Base-by-base conservation (phyloP, 1,140 invertebrate genomes). In the Chrysomallon squamiferum region DNA sequence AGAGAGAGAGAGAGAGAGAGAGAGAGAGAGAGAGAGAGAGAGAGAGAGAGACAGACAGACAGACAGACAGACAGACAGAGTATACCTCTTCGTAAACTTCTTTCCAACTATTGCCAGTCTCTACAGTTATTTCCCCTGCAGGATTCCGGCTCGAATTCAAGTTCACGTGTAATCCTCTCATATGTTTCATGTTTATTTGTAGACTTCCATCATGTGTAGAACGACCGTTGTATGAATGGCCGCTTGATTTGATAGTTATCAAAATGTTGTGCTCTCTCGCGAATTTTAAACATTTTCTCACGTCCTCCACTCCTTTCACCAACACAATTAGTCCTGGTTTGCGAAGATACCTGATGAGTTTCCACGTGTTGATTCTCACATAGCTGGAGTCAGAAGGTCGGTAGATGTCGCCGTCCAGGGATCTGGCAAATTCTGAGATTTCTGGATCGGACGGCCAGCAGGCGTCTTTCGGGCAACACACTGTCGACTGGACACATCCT, bases 151-250 rank as follows among this genome's bases (percentile, higher is more conserved):
- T 18, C 0, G 71, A 68, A 30, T 65, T 58, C 18, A 75, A 43
- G 29, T 72, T 66, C 15, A 77, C 56, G 7, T 27, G 22, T 27
- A 2, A 22, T 6, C 58, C 58, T n/a, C 65, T 69, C 75, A 77
- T 71, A 2, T 59, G 29, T 9, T 29, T 43, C 3, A 78, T 47
- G 30, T 69, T 65, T 18, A 77, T 66, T 30, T 64, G 57, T 13
- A 75, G 18, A 50, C 66, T 66, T 13, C 66, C 67, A 32, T 73
- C 68, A 29, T 54, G 65, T 3, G 75, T 72, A 22, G 65, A 71
- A 13, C 76, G 62, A 1, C 73, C 74, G 22, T 69, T 63, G 65
- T 59, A 77, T 32, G 71, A 65, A 45, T 76, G 74, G 18, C 77
- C 77, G 0, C 73, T 75, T 3, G 67, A 68, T 9, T 66, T 59